Conservation (phyloP, 2,888 invertebrate genomes). For the Bhutanitis thaidina region DNA sequence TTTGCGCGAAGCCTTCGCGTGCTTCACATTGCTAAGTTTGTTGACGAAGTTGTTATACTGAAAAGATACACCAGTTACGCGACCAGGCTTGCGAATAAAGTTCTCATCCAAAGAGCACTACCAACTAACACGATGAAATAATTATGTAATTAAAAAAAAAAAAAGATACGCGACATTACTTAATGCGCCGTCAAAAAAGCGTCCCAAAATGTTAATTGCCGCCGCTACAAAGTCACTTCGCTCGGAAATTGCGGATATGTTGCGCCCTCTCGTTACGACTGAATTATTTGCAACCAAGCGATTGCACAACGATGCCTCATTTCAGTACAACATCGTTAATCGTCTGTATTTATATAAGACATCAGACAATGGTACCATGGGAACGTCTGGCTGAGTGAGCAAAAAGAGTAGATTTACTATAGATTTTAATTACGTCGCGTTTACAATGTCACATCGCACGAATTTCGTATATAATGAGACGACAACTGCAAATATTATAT, state of each 20-base stretch:
- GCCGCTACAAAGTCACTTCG: background rate
- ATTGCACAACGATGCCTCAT: conserved; percentile 3
- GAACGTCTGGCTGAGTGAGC: background rate
- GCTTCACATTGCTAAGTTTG: too few species aligned
- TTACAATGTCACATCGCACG: conserved; percentile 15
- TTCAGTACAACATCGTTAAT: conserved; percentile 12
- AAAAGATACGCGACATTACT: background rate
- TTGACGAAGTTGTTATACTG: too few species aligned
- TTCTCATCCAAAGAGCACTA: too few species aligned
- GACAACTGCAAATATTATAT: background rate
- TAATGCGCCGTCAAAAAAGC: background rate
- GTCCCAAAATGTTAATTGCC: conserved; percentile 9
- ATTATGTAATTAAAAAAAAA: conserved; percentile 9
- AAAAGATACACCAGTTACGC: too few species aligned
- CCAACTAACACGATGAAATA: background rate
- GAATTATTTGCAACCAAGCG: background rate
- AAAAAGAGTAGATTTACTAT: conserved; percentile 15
- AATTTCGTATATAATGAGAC: background rate
- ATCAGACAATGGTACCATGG: conserved; percentile 13
- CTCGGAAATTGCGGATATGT: conserved; percentile 1
- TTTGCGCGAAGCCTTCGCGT: too few species aligned
- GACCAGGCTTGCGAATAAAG: too few species aligned
- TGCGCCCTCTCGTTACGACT: background rate
- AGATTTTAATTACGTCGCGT: conserved; percentile 12
- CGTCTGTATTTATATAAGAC: conserved; percentile 15